These are phyloP conservation scores for Hemitrygon akajei DNA, from an alignment of 2,797 vertebrate genomes.

Conservation along the genomic window DNA sequence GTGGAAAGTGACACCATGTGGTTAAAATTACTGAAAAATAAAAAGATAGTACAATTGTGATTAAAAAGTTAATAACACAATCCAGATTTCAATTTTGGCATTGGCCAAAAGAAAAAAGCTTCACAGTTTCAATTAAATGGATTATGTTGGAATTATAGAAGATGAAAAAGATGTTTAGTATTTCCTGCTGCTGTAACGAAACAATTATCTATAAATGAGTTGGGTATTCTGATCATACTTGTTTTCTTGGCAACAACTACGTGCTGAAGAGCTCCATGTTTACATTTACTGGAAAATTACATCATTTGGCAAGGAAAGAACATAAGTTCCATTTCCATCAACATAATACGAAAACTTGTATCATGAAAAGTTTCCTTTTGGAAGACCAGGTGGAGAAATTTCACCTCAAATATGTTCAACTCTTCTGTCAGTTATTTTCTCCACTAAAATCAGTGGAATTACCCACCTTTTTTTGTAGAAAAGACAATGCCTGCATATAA, in stretches of 20 bases:
- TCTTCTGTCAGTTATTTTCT: not conserved
- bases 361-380: not conserved
- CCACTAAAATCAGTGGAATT: not conserved
- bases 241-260: not conserved
- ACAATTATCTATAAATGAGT: not conserved
- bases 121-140: not conserved
- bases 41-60: not conserved
- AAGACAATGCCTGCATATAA: not conserved
- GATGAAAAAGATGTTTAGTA: not conserved
- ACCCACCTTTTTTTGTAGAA: not conserved
- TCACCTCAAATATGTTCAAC: not conserved
- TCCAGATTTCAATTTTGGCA: not conserved
- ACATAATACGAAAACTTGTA: not conserved
- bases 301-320: not conserved
- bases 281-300: not conserved
- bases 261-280: not conserved
- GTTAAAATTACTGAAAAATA: constrained; percentile 10
- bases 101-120: not conserved
- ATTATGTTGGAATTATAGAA: not conserved
- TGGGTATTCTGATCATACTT: not conserved
- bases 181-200: not conserved
- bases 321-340: not conserved
- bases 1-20: not conserved
- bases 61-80: not conserved
- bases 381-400: too few species aligned